A percentile compares a stretch with the other conserved stretches of the same genome.
Conservation (phyloP, 2,888 invertebrate species). For the Zonitis immaculata region DNA sequence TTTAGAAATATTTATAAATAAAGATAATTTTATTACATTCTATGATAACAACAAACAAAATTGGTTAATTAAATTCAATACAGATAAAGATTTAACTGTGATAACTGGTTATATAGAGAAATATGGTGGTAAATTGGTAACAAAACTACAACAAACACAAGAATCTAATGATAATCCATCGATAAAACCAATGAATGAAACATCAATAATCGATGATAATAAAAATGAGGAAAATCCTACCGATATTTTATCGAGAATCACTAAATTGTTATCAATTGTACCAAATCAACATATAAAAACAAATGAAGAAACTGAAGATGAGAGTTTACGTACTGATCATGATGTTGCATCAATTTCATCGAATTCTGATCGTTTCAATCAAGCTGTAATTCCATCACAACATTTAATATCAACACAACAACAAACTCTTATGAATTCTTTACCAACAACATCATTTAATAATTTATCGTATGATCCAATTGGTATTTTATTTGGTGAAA, state of each 20-base stretch:
- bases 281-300: conserved; percentile 37
- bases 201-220: background rate
- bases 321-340: conserved; percentile 18
- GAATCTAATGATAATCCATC: conserved; percentile 1
- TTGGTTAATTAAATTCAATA: conserved; percentile 41
- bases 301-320: conserved; percentile 50
- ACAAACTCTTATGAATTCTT: background rate
- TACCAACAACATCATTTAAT: conserved; percentile 11
- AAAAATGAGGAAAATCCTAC: conserved; percentile 32
- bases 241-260: conserved; percentile 54
- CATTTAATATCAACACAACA: background rate
- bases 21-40: conserved; percentile 37
- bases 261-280: conserved; percentile 53
- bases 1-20: conserved; percentile 31
- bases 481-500: conserved; percentile 57
- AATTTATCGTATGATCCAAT: conserved; percentile 45
- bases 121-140: conserved; percentile 21
- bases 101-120: conserved; percentile 21
- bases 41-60: conserved; percentile 36
- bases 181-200: background rate
- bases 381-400: background rate
- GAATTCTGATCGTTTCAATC: background rate
- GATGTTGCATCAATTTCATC: background rate
- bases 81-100: conserved; percentile 31
- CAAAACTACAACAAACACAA: conserved; percentile 2